These are phyloP conservation scores for Eulithis prunata DNA, from an alignment of 2,888 invertebrate genomes.

Conservation along the genomic window DNA sequence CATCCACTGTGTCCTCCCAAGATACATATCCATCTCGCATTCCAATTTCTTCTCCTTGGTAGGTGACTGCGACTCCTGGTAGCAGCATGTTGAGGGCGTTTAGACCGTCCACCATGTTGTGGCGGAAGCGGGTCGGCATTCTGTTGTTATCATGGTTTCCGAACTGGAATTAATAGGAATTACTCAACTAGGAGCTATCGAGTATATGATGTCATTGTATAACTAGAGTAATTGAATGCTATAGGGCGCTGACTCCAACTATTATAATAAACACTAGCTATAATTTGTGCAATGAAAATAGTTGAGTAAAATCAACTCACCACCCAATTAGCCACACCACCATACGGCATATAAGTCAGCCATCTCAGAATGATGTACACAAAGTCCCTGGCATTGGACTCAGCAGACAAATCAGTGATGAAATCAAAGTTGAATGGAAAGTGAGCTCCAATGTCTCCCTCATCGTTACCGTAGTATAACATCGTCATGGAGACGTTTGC, in stretches of 20 bases:
- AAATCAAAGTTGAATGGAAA: conserved; percentile 88
- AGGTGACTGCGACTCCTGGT: conserved; percentile 91
- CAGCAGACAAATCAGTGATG: conserved; percentile 73
- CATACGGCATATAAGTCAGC: conserved; percentile 84
- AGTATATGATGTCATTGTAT: too few species aligned
- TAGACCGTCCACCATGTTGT: conserved; percentile 86
- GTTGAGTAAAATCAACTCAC: conserved; percentile 62
- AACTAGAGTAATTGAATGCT: too few species aligned
- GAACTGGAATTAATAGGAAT: conserved; percentile 67
- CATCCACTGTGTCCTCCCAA: conserved; percentile 84
- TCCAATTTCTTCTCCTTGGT: conserved; percentile 93
- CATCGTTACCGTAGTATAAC: conserved; percentile 85
- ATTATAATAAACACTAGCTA: neutral
- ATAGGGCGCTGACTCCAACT: too few species aligned
- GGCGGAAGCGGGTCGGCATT: conserved; percentile 86
- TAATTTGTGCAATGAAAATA: too few species aligned
- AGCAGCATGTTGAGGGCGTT: conserved; percentile 88
- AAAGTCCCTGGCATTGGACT: conserved; percentile 76
- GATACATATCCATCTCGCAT: conserved; percentile 86
- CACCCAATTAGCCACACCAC: conserved; percentile 87
- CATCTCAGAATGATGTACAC: conserved; percentile 81
- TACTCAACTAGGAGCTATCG: too few species aligned
- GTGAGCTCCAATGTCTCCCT: conserved; percentile 76
- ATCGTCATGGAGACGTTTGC: conserved; percentile 81
- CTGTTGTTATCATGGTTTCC: conserved; percentile 89